Conservation (phyloP, 2,797 vertebrate genomes). For the Fratercula arctica region DNA sequence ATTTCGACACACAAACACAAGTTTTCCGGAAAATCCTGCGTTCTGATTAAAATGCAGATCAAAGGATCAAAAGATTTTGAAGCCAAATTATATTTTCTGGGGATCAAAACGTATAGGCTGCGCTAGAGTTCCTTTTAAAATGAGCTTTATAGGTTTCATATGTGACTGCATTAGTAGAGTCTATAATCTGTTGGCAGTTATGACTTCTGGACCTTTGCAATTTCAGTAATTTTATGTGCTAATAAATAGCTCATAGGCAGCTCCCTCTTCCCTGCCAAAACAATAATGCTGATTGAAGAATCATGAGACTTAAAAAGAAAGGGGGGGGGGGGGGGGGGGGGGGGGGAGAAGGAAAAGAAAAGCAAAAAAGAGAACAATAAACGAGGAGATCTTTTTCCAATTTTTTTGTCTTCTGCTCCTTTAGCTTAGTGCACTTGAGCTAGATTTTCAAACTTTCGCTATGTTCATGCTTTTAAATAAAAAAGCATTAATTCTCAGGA, state of each 20-base stretch:
- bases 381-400: background rate
- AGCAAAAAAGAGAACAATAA: background rate
- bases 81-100: background rate
- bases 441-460: background rate
- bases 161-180: background rate
- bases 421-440: background rate
- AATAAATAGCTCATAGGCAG: conserved; percentile 27
- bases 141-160: background rate
- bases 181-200: conserved; percentile 23
- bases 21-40: background rate
- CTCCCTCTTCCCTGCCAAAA: background rate
- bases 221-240: conserved; percentile 42
- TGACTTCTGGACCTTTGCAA: conserved; percentile 17
- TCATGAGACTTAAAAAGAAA: background rate
- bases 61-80: background rate
- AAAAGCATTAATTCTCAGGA: background rate
- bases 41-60: background rate
- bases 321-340: no score
- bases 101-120: background rate
- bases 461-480: background rate
- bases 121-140: background rate
- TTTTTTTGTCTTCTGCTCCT: background rate
- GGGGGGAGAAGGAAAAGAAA: background rate
- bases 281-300: background rate
- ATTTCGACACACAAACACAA: background rate